Base-by-base conservation (phyloP, 2,113 vertebrate genomes). In the Toxotes jaculatrix region DNA sequence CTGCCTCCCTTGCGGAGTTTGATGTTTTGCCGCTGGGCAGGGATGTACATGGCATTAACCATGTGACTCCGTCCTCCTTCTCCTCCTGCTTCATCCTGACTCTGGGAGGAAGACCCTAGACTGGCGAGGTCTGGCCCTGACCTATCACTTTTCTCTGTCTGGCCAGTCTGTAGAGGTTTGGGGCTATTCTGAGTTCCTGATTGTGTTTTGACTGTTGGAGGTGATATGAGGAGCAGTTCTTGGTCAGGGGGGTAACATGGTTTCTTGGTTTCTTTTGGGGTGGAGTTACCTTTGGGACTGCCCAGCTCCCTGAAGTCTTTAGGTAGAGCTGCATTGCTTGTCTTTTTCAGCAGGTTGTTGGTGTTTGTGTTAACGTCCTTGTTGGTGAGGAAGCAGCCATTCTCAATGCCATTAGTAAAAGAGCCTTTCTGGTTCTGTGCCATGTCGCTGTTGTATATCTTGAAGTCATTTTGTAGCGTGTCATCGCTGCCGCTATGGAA, bases 71-170 rank as follows among this genome's bases (percentile, higher is more conserved):
- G 11, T 59, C n/a, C 38, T 31, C 80, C 71, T n/a, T 74, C 65
- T 68, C 10, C 63, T 5, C 10, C 45, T 65, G 12, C 95, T 13
- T 97, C 96, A 0, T 96, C 96, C 43, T 95, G 91, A 88, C 95
- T 97, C 62, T 96, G 96, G 0, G 96, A 96, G 7, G 96, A 97
- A 0, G 96, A 96, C 27, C 95, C 96, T 51, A 95, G 93, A 4
- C 95, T 96, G 85, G 95, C 93, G 57, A 95, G 89, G 88, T 96
- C 96, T 75, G 93, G 79, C 0, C 78, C 12, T 0, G 94, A 94
- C 75, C 94, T 90, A 7, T 97, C 95, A 11, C 92, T 92, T 0
- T 83, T 68, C 64, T 79, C 53, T 7, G 43, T 42, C 40, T 21
- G 74, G 42, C 3, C 14, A 4, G 56, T 32, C 9, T 79, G 67